These are phyloP conservation scores for Drosophila cognata DNA, from an alignment of 2,888 invertebrate species.

Conservation along the genomic window DNA sequence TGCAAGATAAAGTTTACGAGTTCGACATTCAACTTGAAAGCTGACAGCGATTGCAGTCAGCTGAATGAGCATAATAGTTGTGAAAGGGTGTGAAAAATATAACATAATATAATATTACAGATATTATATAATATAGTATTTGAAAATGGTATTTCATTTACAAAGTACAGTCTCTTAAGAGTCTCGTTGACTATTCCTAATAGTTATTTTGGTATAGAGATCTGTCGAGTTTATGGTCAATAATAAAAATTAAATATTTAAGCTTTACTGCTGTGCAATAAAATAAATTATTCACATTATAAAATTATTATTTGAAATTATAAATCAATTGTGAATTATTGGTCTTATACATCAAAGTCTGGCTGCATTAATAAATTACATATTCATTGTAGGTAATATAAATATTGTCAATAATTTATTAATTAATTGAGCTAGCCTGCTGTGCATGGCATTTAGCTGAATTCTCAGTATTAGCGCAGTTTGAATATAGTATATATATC, in stretches of 20 bases:
- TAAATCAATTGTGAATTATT: not conserved
- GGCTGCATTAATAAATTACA: not conserved
- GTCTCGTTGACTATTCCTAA: not conserved
- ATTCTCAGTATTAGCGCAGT: not conserved
- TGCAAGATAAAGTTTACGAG: constrained; percentile 6
- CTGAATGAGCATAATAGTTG: constrained; percentile 11
- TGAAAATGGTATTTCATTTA: not conserved
- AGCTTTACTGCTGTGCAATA: not conserved
- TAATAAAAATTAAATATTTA: not conserved
- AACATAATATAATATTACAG: constrained; percentile 3
- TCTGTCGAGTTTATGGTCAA: not conserved
- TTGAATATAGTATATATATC: too few relatives aligned
- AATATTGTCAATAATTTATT: constrained; percentile 11
- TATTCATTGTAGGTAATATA: constrained; percentile 15
- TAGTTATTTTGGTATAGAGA: not conserved
- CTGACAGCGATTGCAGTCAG: constrained; percentile 12
- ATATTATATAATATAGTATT: too few relatives aligned
- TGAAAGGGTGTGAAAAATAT: constrained; percentile 26
- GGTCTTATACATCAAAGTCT: not conserved
- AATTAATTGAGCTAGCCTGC: constrained; percentile 32
- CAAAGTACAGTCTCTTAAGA: not conserved
- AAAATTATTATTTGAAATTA: not conserved
- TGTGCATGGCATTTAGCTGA: constrained; percentile 3
- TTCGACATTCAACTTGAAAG: constrained; percentile 75
- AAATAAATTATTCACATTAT: not conserved